Conservation (phyloP, 2,888 invertebrate genomes). For the Phorcus lineatus region DNA sequence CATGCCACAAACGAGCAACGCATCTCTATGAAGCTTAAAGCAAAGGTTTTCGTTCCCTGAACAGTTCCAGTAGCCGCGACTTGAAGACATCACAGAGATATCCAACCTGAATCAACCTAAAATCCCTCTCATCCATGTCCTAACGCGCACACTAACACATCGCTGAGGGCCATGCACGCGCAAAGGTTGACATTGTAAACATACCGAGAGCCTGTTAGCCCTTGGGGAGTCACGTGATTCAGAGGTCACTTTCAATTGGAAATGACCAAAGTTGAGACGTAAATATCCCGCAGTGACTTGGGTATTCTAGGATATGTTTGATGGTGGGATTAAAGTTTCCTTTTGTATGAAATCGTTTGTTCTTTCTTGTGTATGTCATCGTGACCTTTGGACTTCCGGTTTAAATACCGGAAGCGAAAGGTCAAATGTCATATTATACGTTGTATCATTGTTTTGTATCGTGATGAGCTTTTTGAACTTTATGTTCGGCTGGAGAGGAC, state of each 20-base stretch:
- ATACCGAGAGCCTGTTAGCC: not conserved
- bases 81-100: too few species aligned
- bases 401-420: not conserved
- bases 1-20: too few species aligned
- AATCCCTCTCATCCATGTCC: too few species aligned
- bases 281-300: not conserved
- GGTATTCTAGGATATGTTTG: not conserved
- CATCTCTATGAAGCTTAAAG: too few species aligned
- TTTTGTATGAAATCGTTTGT: not conserved
- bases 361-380: not conserved
- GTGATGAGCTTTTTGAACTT: too few species aligned
- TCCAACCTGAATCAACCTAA: too few species aligned
- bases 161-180: not conserved
- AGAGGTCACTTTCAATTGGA: not conserved
- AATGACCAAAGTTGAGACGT: not conserved
- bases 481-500: too few species aligned
- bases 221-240: not conserved
- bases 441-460: too few species aligned
- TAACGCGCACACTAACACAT: too few species aligned
- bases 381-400: not conserved
- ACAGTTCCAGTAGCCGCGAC: too few species aligned
- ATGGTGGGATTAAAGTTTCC: conserved; percentile 8
- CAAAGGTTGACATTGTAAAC: conserved; percentile 16
- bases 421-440: not conserved
- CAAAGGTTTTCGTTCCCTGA: too few species aligned